Evolutionary conservation across 2,888 invertebrate genomes (phyloP).

Genomic region (Drosophila algonquin): DNA sequence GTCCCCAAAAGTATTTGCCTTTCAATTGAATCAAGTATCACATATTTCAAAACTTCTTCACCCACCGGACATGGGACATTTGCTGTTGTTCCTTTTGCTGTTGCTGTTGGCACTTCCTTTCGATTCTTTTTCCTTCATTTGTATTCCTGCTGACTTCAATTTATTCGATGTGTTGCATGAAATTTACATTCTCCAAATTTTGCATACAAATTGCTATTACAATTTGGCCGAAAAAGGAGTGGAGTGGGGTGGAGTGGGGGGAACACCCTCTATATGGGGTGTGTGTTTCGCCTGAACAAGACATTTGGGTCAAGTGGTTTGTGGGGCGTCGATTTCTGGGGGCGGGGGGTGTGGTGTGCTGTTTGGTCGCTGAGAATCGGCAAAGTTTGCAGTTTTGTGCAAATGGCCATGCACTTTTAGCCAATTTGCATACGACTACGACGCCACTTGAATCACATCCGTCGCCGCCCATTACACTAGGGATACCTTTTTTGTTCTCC

Average conservation of each 20-base stretch:
- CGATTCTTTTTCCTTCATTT: slow-evolving; percentile 37
- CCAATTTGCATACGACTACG: slow-evolving; percentile 60
- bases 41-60: slow-evolving; percentile 30
- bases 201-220: slow-evolving; percentile 72
- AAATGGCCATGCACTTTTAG: slow-evolving; percentile 59
- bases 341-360: neutral
- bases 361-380: slow-evolving; percentile 35
- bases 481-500: slow-evolving; percentile 8
- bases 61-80: slow-evolving; percentile 42
- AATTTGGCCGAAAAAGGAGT: slow-evolving; percentile 23
- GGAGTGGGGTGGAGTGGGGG: neutral
- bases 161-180: slow-evolving; percentile 62
- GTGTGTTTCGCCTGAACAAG: slow-evolving; percentile 24
- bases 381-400: slow-evolving; percentile 44
- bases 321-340: slow-evolving; percentile 47
- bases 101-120: slow-evolving; percentile 4
- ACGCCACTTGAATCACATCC: slow-evolving; percentile 40
- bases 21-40: slow-evolving; percentile 26
- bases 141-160: slow-evolving; percentile 56
- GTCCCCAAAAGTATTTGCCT: neutral
- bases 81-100: neutral
- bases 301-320: slow-evolving; percentile 71
- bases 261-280: neutral
- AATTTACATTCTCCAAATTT: slow-evolving; percentile 71
- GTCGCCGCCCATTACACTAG: slow-evolving; percentile 24